Base-by-base conservation (phyloP, 2,888 invertebrate species). In the Pterobdella sp. region DNA sequence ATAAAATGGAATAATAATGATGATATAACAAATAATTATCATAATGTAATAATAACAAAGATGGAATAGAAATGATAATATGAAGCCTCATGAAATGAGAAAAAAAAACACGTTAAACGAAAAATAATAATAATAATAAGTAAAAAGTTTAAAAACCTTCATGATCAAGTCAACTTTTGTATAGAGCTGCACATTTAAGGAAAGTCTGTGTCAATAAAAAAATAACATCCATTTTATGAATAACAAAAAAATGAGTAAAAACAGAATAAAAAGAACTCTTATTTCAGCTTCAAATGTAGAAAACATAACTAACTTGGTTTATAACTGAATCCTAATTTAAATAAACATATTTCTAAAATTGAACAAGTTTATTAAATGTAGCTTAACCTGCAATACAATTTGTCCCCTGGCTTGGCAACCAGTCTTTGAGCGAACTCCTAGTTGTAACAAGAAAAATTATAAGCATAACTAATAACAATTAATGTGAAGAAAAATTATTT, bases 401-500 rank as follows among this genome's bases (percentile, higher is more conserved):
- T 97, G 52, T 97, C 96, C 0, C 96, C 97, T 22, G 98, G 94
- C 83, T 94, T 91, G 0, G 98, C 98, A 0, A 95, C 92, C 72
- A 99, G 86, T 81, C 98, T 87, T 80, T 96, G 92, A 1, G 98
- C 97, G 87, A 99, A 99, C 86, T 98, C 98, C 80, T 56, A 26
- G 18, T 56, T 7, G n/a, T 56, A 26, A n/a, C n/a, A 56, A 56
- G 26, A 56, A 42, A 42, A 42, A 18, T 7, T 14, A 18, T 7
- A 42, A 18, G 42, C 7, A 18, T 7, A 42, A 42, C 10, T n/a
- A n/a, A n/a, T n/a, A n/a, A n/a, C n/a, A n/a, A n/a, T n/a, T n/a
- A n/a, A n/a, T n/a, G n/a, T n/a, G n/a, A n/a, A n/a, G n/a, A n/a
- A n/a, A n/a, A n/a, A n/a, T n/a, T n/a, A n/a, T n/a, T n/a, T n/a